A percentile compares a stretch with the other conserved stretches of the same genome.
Conservation (phyloP, 2,113 vertebrate genomes). For the Uropsilus gracilis region DNA sequence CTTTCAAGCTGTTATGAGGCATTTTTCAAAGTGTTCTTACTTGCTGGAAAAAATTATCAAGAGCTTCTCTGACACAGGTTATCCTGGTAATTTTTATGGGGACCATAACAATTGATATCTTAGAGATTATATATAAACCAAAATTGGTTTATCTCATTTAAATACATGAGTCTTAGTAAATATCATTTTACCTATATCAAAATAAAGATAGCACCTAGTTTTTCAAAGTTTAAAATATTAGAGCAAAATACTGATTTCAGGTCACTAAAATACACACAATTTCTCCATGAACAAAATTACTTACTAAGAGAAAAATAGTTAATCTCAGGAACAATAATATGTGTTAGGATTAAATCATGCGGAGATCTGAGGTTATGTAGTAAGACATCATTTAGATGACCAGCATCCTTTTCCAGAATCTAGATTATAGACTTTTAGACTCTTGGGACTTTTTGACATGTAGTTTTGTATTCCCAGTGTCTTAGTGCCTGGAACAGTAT, state of each 20-base stretch:
- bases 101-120: neutral
- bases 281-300: neutral
- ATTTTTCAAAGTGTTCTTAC: neutral
- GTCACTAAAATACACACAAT: neutral
- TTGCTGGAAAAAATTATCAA: neutral
- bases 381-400: neutral
- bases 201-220: conserved; percentile 27
- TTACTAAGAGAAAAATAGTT: neutral
- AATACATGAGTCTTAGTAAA: neutral
- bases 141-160: neutral
- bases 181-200: conserved; percentile 20
- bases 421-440: neutral
- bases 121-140: neutral
- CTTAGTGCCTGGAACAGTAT: neutral
- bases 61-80: neutral
- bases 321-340: neutral
- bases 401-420: neutral
- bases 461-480: neutral
- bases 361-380: neutral
- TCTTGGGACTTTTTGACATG: neutral
- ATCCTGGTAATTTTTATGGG: neutral
- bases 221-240: neutral
- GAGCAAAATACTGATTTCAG: neutral
- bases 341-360: neutral
- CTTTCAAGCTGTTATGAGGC: neutral